These are phyloP conservation scores for Ariolimax columbianus DNA, from an alignment of 2,888 invertebrate genomes.

Conservation along the genomic window DNA sequence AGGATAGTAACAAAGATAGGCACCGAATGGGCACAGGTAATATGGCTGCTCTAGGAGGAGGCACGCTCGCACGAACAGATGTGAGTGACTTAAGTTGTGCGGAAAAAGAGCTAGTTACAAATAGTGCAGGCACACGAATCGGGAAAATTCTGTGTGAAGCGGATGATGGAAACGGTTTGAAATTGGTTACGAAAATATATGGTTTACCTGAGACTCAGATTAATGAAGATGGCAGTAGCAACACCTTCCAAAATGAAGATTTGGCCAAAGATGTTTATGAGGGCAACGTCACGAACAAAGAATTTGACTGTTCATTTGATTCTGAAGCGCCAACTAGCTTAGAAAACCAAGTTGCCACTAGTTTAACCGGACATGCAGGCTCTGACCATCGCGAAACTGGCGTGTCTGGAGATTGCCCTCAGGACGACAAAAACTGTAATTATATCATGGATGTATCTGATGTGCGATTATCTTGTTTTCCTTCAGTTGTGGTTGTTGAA, in stretches of 20 bases:
- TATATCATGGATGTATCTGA: neutral
- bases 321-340: neutral
- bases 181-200: neutral
- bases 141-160: neutral
- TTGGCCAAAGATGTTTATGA: neutral
- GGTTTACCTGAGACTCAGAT: neutral
- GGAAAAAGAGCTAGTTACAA: neutral
- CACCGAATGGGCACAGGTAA: neutral
- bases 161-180: neutral
- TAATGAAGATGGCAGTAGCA: neutral
- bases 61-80: too few species aligned
- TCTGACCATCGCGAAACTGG: neutral
- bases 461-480: neutral
- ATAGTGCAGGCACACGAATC: too few species aligned
- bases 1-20: neutral
- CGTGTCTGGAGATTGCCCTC: neutral
- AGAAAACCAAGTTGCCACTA: neutral
- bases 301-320: neutral
- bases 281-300: neutral
- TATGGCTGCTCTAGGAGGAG: neutral
- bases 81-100: neutral
- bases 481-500: neutral
- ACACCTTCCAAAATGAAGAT: neutral
- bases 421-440: neutral
- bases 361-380: neutral